Conservation (phyloP, 2,888 invertebrate genomes). For the Himalopsyche kuldschensis region DNA sequence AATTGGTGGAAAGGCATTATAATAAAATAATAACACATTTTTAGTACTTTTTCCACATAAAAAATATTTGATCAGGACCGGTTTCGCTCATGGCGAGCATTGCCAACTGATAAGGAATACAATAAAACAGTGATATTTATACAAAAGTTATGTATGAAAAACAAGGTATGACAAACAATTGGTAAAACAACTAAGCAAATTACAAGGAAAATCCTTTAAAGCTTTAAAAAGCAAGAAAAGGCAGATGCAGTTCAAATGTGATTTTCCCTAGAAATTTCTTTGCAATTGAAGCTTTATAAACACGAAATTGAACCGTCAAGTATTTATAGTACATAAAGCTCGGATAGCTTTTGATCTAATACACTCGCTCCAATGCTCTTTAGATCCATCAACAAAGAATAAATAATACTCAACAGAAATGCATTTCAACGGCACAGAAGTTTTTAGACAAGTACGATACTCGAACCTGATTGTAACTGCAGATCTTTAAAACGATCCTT, state of each 20-base stretch:
- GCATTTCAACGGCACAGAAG: neutral
- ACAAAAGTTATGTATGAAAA: too few relatives aligned
- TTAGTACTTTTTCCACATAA: too few relatives aligned
- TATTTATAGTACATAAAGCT: neutral
- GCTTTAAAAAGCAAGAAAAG: too few relatives aligned
- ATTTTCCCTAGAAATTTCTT: neutral
- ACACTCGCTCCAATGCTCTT: constrained; percentile 6
- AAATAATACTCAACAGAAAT: neutral
- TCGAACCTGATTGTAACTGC: neutral
- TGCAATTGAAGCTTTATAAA: constrained; percentile 4
- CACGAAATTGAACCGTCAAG: constrained; percentile 30
- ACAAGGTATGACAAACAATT: too few relatives aligned
- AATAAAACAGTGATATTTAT: too few relatives aligned
- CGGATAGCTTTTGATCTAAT: constrained; percentile 14
- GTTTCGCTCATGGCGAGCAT: too few relatives aligned
- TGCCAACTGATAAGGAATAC: too few relatives aligned
- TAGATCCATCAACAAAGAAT: neutral
- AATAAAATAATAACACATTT: too few relatives aligned
- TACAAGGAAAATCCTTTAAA: too few relatives aligned
- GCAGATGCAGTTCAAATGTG: neutral
- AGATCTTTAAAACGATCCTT: neutral
- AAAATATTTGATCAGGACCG: too few relatives aligned
- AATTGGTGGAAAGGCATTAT: too few relatives aligned
- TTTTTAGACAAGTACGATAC: neutral
- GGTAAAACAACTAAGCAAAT: too few relatives aligned